Evolutionary conservation across 1,140 invertebrate species (phyloP).

Genomic region (Tetragonula clypearis): DNA sequence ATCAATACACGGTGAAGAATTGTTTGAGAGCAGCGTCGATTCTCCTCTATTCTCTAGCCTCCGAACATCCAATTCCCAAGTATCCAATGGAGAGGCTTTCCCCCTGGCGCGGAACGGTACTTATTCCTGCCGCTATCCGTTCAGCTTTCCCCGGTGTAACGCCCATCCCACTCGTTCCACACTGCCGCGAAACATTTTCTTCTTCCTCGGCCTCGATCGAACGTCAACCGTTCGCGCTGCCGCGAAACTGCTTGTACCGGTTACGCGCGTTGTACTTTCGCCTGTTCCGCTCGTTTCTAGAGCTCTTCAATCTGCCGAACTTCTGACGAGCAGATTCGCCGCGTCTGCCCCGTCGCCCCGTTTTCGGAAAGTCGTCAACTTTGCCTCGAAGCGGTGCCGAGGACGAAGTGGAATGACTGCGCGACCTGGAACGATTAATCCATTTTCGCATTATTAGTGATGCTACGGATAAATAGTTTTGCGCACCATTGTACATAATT

Average conservation of each 20-base stretch:
- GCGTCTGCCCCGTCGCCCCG: no score
- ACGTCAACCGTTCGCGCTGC: conserved; percentile 60
- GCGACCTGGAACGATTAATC: conserved; percentile 27
- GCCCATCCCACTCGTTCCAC: conserved; percentile 50
- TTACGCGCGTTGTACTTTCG: neutral
- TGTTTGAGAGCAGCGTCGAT: conserved; percentile 55
- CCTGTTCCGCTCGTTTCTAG: no score
- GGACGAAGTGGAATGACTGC: neutral
- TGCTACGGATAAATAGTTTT: no score
- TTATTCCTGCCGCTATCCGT: conserved; percentile 65
- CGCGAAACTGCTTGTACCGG: conserved; percentile 51
- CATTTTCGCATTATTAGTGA: conserved; percentile 2
- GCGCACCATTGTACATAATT: no score
- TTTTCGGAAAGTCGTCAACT: conserved; percentile 29
- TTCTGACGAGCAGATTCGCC: neutral
- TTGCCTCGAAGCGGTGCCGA: neutral
- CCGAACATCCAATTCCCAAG: conserved; percentile 64
- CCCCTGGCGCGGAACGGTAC: conserved; percentile 44
- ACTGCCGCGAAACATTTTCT: conserved; percentile 51
- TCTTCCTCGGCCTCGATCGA: conserved; percentile 43
- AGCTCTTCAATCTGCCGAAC: neutral
- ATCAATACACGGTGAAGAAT: conserved; percentile 68
- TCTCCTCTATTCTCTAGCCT: conserved; percentile 23
- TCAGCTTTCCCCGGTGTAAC: conserved; percentile 48
- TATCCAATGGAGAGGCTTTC: conserved; percentile 56